A percentile compares a stretch with the other conserved stretches of the same genome.
Evolutionary conservation across 2,797 vertebrate genomes (phyloP).

Genomic region (Okamejei kenojei): DNA sequence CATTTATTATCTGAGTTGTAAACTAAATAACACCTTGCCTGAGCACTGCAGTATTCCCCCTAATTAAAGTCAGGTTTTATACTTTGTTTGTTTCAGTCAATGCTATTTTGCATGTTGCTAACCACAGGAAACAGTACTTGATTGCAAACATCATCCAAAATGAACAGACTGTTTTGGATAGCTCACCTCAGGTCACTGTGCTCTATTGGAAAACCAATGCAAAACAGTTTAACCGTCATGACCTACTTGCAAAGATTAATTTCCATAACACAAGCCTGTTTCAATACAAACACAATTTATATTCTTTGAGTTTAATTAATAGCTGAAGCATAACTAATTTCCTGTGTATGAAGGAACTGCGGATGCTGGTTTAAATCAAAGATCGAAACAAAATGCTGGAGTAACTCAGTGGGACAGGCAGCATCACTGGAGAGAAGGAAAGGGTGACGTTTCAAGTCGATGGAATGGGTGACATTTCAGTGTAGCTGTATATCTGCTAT

Average conservation of each 20-base stretch:
- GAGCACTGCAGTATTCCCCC: not conserved
- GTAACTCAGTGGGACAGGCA: too few relatives aligned
- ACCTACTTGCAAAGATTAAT: not conserved
- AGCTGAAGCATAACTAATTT: not conserved
- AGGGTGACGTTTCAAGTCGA: too few relatives aligned
- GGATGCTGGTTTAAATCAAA: too few relatives aligned
- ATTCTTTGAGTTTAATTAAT: not conserved
- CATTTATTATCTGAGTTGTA: not conserved
- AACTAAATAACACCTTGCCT: not conserved
- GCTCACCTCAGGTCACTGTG: not conserved
- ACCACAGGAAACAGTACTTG: not conserved
- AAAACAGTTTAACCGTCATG: not conserved
- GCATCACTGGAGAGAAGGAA: too few relatives aligned
- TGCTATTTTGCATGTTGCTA: conserved; percentile 4
- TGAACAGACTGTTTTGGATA: conserved; percentile 18
- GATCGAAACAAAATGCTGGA: too few relatives aligned
- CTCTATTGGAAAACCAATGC: not conserved
- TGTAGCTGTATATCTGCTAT: not conserved
- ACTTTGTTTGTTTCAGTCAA: not conserved
- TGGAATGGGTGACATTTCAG: not conserved
- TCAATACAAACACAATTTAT: not conserved
- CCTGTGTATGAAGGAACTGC: too few relatives aligned
- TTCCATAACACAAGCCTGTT: not conserved
- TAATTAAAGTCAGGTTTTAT: not conserved
- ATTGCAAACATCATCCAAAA: not conserved